Conservation (phyloP, 1,140 invertebrate genomes). For the Mercenaria mercenaria region DNA sequence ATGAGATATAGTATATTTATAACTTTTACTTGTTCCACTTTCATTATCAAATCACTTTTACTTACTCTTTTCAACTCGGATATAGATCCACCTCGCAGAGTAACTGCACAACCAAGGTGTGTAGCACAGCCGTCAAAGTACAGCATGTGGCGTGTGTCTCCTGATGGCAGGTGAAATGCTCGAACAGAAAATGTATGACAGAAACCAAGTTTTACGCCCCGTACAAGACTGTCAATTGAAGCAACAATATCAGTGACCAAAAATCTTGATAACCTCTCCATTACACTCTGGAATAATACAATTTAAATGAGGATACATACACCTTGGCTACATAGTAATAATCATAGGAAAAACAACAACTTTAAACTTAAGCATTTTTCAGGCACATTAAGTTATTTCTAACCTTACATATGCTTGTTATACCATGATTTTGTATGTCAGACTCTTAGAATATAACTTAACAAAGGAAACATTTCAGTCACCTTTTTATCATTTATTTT, state of each 20-base stretch:
- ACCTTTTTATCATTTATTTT: no score
- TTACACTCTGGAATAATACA: slow-evolving; percentile 88
- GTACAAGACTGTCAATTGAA: slow-evolving; percentile 96
- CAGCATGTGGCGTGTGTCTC: slow-evolving; percentile 94
- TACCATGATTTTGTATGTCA: no score
- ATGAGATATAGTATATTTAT: no score
- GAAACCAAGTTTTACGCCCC: slow-evolving; percentile 92
- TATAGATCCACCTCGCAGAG: slow-evolving; percentile 92
- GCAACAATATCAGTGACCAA: slow-evolving; percentile 95
- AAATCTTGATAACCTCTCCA: slow-evolving; percentile 94
- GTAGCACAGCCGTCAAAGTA: slow-evolving; percentile 96
- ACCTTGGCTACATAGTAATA: no score
- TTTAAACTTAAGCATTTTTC: no score
- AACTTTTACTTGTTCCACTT: no score
- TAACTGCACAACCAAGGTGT: slow-evolving; percentile 95
- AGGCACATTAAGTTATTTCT: no score
- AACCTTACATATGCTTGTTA: no score
- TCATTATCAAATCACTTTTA: not conserved
- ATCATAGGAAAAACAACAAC: no score
- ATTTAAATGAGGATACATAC: no score
- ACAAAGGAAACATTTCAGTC: no score
- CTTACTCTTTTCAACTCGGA: slow-evolving; percentile 90
- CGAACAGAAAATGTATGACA: slow-evolving; percentile 95
- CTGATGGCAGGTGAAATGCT: slow-evolving; percentile 88
- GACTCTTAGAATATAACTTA: no score